Evolutionary conservation across 2,797 vertebrate species (phyloP).

Genomic region (Leptodactylus fallax): DNA sequence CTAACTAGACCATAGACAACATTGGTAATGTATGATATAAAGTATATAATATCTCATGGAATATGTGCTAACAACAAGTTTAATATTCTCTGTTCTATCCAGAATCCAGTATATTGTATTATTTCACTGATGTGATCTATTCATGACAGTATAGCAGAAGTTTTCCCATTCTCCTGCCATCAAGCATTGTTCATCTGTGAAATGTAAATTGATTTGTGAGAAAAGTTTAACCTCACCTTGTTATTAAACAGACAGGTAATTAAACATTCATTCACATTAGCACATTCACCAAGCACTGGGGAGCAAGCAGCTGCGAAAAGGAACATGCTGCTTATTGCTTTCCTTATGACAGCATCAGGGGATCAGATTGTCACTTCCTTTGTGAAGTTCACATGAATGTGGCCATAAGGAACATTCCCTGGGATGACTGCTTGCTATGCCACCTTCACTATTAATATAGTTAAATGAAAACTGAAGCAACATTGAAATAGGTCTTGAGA

Average conservation of each 20-base stretch:
- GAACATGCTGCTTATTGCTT: constrained; percentile 26
- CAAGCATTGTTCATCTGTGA: constrained; percentile 66
- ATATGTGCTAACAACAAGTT: too few species aligned
- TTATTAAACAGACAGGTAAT: constrained; percentile 73
- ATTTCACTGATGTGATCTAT: not conserved
- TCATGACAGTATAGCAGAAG: not conserved
- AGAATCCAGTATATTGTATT: too few species aligned
- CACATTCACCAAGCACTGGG: not conserved
- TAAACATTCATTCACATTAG: constrained; percentile 75
- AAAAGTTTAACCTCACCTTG: constrained; percentile 69
- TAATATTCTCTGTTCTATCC: too few species aligned
- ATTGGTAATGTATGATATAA: too few species aligned
- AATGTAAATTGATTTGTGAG: constrained; percentile 76
- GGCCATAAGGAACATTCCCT: too few species aligned
- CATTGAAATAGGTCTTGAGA: not conserved
- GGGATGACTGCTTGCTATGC: not conserved
- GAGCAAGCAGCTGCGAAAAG: constrained; percentile 63
- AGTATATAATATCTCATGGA: too few species aligned
- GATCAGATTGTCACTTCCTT: not conserved
- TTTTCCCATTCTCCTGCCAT: constrained; percentile 19
- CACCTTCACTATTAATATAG: not conserved
- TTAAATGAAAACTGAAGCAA: not conserved
- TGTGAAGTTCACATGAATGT: not conserved
- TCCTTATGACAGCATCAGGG: not conserved
- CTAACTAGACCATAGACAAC: too few species aligned